phyloP scores from a whole-genome alignment of 2,113 vertebrate species.

The Rhizomys pruinosus region DNA sequence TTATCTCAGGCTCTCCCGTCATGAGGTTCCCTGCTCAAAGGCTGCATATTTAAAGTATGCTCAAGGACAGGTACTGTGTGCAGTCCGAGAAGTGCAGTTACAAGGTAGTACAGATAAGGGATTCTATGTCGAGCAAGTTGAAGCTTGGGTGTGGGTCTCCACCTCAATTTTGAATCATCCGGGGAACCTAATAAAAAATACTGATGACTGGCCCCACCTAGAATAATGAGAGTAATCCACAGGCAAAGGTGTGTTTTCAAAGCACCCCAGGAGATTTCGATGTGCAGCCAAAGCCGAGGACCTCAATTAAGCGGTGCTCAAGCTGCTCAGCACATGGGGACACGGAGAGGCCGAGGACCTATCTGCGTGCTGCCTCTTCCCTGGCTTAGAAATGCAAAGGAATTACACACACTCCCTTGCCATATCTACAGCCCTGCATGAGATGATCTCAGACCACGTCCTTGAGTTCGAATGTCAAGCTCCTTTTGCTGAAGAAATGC shows the following conservation, averaged over 20 bases:
- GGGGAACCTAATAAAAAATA: background rate
- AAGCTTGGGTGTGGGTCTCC: conserved; percentile 17
- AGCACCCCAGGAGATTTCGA: background rate
- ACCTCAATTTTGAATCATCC: background rate
- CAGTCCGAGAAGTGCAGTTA: background rate
- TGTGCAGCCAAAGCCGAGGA: background rate
- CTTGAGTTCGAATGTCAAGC: background rate
- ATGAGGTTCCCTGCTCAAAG: background rate
- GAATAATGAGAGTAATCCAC: background rate
- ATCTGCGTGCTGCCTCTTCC: background rate
- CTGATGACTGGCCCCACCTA: background rate
- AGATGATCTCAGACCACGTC: background rate
- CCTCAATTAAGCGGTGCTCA: no score
- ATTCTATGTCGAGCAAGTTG: background rate
- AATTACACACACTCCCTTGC: background rate
- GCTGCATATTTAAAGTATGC: background rate
- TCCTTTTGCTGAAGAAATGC: background rate
- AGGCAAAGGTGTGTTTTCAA: background rate
- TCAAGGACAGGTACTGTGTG: background rate
- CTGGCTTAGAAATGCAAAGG: background rate
- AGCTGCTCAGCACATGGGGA: background rate
- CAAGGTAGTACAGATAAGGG: background rate
- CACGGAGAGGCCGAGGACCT: background rate
- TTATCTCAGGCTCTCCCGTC: background rate
- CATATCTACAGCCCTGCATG: background rate